Percentiles rank a stretch among this genome's conserved stretches.
Conservation (phyloP, 2,888 invertebrate species). For the Acanthococcus lagerstroemiae region DNA sequence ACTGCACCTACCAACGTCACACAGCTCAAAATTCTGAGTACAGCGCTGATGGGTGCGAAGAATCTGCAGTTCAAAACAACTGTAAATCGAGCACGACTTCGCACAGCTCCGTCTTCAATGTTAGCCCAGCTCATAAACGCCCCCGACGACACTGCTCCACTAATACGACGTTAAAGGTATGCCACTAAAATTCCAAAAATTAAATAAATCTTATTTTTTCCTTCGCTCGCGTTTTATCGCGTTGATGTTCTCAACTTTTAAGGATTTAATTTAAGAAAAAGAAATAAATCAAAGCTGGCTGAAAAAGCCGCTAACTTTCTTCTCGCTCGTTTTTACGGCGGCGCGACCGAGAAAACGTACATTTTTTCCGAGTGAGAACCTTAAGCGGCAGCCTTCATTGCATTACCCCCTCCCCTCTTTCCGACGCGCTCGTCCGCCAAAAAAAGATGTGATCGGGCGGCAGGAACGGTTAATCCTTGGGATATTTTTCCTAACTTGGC, state of each 20-base stretch:
- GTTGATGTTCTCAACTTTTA: slow-evolving; percentile 16
- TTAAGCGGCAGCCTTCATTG: slow-evolving; percentile 16
- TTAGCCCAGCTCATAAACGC: no score
- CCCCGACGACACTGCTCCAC: no score
- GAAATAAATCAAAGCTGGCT: slow-evolving; percentile 27
- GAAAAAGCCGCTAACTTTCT: slow-evolving; percentile 23
- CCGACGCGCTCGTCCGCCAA: background rate
- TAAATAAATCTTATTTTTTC: slow-evolving; percentile 1
- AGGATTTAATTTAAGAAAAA: slow-evolving; percentile 26
- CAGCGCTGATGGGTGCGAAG: no score
- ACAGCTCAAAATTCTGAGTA: no score
- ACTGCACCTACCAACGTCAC: no score
- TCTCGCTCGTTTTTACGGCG: slow-evolving; percentile 11
- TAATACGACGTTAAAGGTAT: background rate
- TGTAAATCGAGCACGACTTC: no score
- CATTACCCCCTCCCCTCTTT: slow-evolving; percentile 9
- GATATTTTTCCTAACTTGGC: slow-evolving; percentile 28
- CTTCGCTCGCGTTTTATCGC: background rate
- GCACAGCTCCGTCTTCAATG: no score
- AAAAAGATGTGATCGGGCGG: slow-evolving; percentile 12
- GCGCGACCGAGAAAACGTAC: slow-evolving; percentile 11
- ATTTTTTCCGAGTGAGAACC: slow-evolving; percentile 20
- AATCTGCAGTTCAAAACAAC: no score
- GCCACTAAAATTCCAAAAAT: background rate
- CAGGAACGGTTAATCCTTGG: slow-evolving; percentile 27